These are phyloP conservation scores for Bugulina stolonifera DNA, from an alignment of 2,888 invertebrate species.

Conservation along the genomic window DNA sequence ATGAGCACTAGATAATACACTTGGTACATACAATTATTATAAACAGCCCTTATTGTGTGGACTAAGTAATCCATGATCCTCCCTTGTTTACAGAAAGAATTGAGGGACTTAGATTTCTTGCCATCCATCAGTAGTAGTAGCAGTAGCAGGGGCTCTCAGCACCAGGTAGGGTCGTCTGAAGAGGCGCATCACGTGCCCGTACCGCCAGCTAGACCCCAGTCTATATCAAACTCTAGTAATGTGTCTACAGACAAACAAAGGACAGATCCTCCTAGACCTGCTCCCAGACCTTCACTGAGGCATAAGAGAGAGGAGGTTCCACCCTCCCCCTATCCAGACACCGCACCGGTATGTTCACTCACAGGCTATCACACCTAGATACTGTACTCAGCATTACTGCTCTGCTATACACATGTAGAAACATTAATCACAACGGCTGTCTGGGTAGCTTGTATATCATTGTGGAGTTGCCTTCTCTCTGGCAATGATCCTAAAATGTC, in stretches of 20 bases:
- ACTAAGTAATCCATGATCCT: no score
- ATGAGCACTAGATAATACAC: no score
- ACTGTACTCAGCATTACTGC: background rate
- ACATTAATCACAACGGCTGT: background rate
- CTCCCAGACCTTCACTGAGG: constrained; percentile 5
- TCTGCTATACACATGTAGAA: background rate
- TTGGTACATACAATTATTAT: no score
- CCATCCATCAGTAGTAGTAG: background rate
- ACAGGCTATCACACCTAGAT: no score
- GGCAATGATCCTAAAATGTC: no score
- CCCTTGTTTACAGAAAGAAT: background rate
- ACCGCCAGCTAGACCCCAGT: background rate
- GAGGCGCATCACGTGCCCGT: background rate
- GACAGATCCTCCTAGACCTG: background rate
- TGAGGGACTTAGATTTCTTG: background rate
- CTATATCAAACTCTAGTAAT: background rate
- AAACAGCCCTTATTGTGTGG: no score
- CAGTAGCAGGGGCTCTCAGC: no score
- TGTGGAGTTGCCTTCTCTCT: no score
- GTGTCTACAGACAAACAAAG: background rate
- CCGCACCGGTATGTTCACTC: background rate
- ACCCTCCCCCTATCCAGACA: background rate
- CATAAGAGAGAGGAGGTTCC: background rate
- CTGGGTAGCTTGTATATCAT: no score
- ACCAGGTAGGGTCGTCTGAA: no score